Base-by-base conservation (phyloP, 2,888 invertebrate genomes). In the Aphrophora alni region DNA sequence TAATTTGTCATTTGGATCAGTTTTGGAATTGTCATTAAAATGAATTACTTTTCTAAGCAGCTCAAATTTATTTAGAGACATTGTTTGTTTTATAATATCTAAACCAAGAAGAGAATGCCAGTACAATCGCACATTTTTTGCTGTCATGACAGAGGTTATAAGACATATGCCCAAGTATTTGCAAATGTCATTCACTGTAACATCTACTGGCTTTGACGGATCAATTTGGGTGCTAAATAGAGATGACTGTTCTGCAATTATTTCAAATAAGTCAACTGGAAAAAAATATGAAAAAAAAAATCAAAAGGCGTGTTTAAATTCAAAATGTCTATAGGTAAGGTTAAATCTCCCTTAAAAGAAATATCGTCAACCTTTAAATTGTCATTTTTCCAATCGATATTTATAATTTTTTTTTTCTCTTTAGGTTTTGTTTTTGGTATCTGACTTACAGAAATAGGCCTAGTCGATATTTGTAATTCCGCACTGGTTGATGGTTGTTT, bases 1-100 rank as follows among this genome's bases (percentile, higher is more conserved):
- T 2, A 79, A 68, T 5, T 75, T 26, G 25, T 80, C 75, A 25
- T 28, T 75, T 24, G 27, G 68, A 17, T 24, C 59, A 25, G 51
- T 24, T 12, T 10, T 70, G 1, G 12, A 26, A 38, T 80, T 80
- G 38, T 75, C 69, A 75, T 80, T 80, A 27, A 80, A 80, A 24
- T 80, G 75, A 12, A 80, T 51, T 7, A 38, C n/a, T 8, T 25
- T 26, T 26, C 70, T 44, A 4, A 75, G 38, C n/a, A 21, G 5
- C 38, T 75, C 75, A 69, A 80, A 68, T 25, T 38, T 51, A 27
- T 79, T 80, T 17, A 75, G 14, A 24, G 21, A 25, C 70, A 80
- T 75, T 4, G 69, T 69, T 70, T 80, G 26, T 68, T 70, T 78
- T 26, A 76, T 76, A 68, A 68, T 76, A 68, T 76, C 76, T 28